These are phyloP conservation scores for Dichetophora obliterata DNA, from an alignment of 2,888 invertebrate genomes.

Conservation along the genomic window DNA sequence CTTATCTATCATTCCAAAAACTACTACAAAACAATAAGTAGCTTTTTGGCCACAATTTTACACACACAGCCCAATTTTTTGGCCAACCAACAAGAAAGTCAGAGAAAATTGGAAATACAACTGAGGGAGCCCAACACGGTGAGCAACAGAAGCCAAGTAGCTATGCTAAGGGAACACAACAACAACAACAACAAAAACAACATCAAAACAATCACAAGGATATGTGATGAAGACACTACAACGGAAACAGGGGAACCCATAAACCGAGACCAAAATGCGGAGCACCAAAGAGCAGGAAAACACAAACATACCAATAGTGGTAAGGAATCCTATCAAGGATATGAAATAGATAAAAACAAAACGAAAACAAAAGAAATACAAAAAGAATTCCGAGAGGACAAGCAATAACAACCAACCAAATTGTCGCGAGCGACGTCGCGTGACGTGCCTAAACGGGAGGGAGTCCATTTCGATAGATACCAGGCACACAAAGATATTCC, in stretches of 20 bases:
- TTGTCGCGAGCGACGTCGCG: slow-evolving; percentile 57
- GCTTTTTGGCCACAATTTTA: background rate
- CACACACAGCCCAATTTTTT: background rate
- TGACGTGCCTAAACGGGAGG: slow-evolving; percentile 45
- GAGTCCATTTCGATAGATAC: slow-evolving; percentile 23
- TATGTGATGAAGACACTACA: background rate
- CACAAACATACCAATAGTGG: slow-evolving; percentile 44
- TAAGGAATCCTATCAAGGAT: background rate
- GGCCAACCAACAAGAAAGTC: background rate
- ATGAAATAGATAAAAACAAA: background rate
- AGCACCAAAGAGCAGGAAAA: slow-evolving; percentile 52
- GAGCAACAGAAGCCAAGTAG: background rate
- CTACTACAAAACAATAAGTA: background rate
- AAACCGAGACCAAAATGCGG: slow-evolving; percentile 58
- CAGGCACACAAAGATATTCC: background rate
- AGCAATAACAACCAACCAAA: slow-evolving; percentile 54
- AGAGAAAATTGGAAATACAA: background rate
- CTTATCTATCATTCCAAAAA: background rate
- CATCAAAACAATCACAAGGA: background rate
- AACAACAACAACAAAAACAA: background rate
- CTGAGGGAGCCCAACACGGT: background rate
- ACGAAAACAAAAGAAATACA: background rate
- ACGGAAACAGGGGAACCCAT: slow-evolving; percentile 48
- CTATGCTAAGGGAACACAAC: background rate
- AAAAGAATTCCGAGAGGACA: background rate